Base-by-base conservation (phyloP, 2,113 vertebrate species). In the Sakesphorus luctuosus region DNA sequence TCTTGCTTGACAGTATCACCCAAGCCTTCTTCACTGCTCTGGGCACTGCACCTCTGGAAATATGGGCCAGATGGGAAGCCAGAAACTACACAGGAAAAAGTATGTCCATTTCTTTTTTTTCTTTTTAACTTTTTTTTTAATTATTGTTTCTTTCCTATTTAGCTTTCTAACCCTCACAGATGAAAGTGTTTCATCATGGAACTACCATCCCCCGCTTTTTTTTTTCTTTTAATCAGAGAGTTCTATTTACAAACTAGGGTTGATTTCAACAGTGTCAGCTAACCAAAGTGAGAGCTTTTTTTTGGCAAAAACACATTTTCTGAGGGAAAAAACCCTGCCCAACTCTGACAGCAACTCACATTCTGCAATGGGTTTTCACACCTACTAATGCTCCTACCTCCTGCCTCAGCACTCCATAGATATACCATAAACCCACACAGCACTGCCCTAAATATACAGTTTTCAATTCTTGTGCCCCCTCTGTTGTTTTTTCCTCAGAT, bases 181-280 rank as follows among this genome's bases (percentile, higher is more conserved):
- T 49, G 6, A 65, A 82, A 82, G 23, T 19, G 25, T 79, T 87
- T 73, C 49, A 52, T 92, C 44, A 38, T 24, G 13, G 19, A 80
- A 71, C 28, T 69, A 40, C n/a, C 20, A 79, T 21, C 23, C 13
- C 14, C 12, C 14, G 9, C 13, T 26, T 35, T 18, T 43, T 46
- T 13, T 40, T 29, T 31, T 36, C 17, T 87, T 85, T 73, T 53
- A 67, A 72, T 78, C 15, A 65, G 7, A 61, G 33, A 79, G 16
- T 50, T 83, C 76, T 88, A 58, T 77, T 84, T 89, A 94, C 73
- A 92, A 95, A 74, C 78, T 61, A 84, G 31, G 31, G 66, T 82
- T 84, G 74, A 89, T 84, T 91, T 84, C 81, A 95, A 71, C 65
- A 90, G 56, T 69, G 66, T 89, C 77, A 91, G n/a, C 74, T 91